phyloP scores from a whole-genome alignment of 2,113 vertebrate species.

The Toxotes chatareus region DNA sequence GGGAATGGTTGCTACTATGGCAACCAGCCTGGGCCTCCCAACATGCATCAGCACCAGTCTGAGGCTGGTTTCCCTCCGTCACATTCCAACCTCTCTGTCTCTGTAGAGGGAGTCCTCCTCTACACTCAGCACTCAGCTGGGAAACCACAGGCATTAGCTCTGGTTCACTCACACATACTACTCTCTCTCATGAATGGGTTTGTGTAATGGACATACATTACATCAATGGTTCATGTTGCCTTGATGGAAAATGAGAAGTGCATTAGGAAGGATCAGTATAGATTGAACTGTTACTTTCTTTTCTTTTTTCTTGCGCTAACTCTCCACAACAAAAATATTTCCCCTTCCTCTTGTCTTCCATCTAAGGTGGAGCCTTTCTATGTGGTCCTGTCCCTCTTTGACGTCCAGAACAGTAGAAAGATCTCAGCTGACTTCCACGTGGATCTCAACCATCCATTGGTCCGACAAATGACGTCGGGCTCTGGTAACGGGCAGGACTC shows the following conservation, averaged over 20 bases:
- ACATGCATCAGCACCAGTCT: constrained; percentile 52
- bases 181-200: constrained; percentile 21
- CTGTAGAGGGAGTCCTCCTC: constrained; percentile 6
- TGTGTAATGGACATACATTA: constrained; percentile 60
- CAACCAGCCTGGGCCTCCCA: constrained; percentile 54
- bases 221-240: constrained; percentile 32
- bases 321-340: constrained; percentile 20
- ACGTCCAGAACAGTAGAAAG: constrained; percentile 93
- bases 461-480: constrained; percentile 88
- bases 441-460: constrained; percentile 93
- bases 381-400: constrained; percentile 94
- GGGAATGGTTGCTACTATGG: constrained; percentile 30
- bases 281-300: background rate
- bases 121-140: constrained; percentile 40
- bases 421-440: constrained; percentile 98
- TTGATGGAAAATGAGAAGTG: constrained; percentile 50
- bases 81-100: constrained; percentile 49
- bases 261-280: constrained; percentile 41
- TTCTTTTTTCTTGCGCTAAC: background rate
- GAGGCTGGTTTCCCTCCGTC: constrained; percentile 71
- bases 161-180: background rate
- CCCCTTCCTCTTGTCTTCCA: background rate
- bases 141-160: constrained; percentile 56
- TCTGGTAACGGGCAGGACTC: constrained; percentile 26
- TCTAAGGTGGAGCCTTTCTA: constrained; percentile 96